These are phyloP conservation scores for Sebastiscus albofasciatus DNA, from an alignment of 2,797 vertebrate genomes.

Conservation along the genomic window DNA sequence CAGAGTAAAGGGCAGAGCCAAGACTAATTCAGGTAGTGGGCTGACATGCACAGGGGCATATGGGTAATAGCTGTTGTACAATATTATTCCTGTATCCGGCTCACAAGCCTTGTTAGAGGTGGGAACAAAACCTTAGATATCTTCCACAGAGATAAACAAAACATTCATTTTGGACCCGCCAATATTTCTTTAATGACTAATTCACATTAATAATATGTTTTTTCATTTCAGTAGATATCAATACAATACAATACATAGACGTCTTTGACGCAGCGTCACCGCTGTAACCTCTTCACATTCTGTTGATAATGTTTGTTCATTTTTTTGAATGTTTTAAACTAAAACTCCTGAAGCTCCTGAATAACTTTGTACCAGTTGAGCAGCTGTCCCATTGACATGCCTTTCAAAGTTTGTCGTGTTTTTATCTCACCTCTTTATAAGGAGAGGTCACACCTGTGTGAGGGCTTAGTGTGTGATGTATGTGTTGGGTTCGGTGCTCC, in stretches of 20 bases:
- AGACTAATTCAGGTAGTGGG: background rate
- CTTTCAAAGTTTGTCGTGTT: conserved; percentile 60
- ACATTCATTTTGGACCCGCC: fast-evolving
- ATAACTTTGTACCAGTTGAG: conserved; percentile 56
- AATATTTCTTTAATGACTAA: too few species aligned
- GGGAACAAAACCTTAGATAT: too few species aligned
- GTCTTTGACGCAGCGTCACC: too few species aligned
- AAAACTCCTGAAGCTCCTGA: conserved; percentile 15
- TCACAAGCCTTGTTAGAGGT: too few species aligned
- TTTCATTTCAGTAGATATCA: background rate
- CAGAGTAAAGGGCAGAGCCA: background rate
- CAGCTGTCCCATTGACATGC: conserved; percentile 46
- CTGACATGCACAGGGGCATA: background rate
- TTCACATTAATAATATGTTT: too few species aligned
- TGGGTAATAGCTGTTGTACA: background rate
- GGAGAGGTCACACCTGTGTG: conserved; percentile 68
- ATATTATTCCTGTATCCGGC: background rate
- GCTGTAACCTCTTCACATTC: too few species aligned
- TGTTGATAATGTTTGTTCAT: too few species aligned
- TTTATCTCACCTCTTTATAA: conserved; percentile 59
- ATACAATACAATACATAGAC: fast-evolving
- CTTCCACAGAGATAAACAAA: fast-evolving
- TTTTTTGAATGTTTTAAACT: too few species aligned
- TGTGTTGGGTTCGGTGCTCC: conserved; percentile 53
- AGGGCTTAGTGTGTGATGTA: conserved; percentile 75